Base-by-base conservation (phyloP, 1,140 invertebrate species). In the Monochamus saltuarius region DNA sequence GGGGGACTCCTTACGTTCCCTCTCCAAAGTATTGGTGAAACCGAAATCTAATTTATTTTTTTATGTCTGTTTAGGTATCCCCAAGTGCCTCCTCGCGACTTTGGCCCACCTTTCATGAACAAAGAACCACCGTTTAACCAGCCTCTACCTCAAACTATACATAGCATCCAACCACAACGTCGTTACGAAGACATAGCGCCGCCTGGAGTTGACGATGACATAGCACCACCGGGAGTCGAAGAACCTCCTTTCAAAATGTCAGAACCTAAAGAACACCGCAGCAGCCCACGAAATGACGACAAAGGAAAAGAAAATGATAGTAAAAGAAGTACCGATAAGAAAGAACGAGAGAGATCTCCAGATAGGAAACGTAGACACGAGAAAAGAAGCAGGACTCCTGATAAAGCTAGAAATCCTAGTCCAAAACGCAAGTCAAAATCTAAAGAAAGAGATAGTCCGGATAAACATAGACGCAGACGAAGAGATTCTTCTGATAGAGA, bases 361-460 rank as follows among this genome's bases (percentile, higher is more conserved):
- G 47, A 45, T 46, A 65, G 43, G 51, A 54, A 61, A 40, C 7
- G 57, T 59, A 50, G 52, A 49, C 45, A 45, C 4, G 36, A 60
- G 22, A 60, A 61, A 16, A 50, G 60, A 34, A 62, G 65, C 39
- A 47, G 59, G 49, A 61, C 66, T 29, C 64, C 68, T 7, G 62
- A 68, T 36, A 65, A 46, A 47, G 54, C 51, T 49, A 56, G 62
- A 40, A 68, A 62, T 62, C 60, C 63, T n/a, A 61, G 64, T 13
- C 61, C 66, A 6, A 64, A 45, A 50, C 56, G 19, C 11, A 64
- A 55, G 56, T 65, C 63, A 3, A 68, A 77, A 54, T 62, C 65
- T 10, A 62, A 46, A 64, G 78, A 80, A 59, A 72, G 75, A 35
- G 79, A 74, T 2, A 59, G 65, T 17, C 72, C 73, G 3, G 72